Evolutionary conservation across 1,140 invertebrate genomes (phyloP).

Genomic region (Samia ricini): DNA sequence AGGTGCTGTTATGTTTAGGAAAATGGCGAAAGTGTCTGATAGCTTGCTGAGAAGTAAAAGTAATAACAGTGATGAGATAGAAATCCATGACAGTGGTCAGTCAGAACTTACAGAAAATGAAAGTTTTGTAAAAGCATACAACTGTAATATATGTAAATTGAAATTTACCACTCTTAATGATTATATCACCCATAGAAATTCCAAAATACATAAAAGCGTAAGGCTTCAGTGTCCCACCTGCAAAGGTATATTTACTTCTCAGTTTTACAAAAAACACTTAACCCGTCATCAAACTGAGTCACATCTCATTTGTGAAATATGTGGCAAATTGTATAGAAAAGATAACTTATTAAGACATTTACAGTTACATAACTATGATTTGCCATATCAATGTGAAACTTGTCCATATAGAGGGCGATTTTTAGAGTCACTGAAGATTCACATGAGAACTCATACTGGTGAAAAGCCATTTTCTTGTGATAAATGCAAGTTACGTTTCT

Average conservation of each 20-base stretch:
- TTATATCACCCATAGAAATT: conserved; percentile 26
- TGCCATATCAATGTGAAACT: conserved; percentile 38
- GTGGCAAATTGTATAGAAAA: conserved; percentile 43
- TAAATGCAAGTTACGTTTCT: conserved; percentile 60
- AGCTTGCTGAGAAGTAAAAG: conserved; percentile 15
- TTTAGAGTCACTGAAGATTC: conserved; percentile 51
- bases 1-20: conserved; percentile 35
- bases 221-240: conserved; percentile 40
- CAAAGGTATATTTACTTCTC: conserved; percentile 27
- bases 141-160: conserved; percentile 29
- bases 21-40: conserved; percentile 35
- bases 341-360: conserved; percentile 35
- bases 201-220: conserved; percentile 31
- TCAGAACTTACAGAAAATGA: conserved; percentile 1
- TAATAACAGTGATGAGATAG: conserved; percentile 9
- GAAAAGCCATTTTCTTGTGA: conserved; percentile 68
- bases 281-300: conserved; percentile 30
- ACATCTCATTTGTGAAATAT: conserved; percentile 42
- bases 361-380: conserved; percentile 34
- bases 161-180: conserved; percentile 16
- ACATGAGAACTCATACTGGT: conserved; percentile 68
- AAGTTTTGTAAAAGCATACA: conserved; percentile 8
- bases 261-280: conserved; percentile 38
- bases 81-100: neutral
- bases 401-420: conserved; percentile 48